Base-by-base conservation (phyloP, 2,888 invertebrate species). In the Anthrax anthrax region DNA sequence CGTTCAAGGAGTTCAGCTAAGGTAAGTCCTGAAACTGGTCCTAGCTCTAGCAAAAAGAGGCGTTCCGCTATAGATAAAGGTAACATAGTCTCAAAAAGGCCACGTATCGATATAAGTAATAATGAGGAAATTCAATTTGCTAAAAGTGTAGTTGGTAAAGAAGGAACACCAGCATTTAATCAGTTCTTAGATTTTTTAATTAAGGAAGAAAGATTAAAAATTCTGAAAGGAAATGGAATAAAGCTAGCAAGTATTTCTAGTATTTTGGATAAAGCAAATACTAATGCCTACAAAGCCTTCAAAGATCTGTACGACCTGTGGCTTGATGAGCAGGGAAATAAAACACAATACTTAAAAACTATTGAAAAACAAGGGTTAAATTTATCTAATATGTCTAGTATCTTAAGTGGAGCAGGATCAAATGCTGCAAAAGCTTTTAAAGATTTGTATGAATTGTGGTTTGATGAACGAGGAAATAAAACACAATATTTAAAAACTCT, bases 161-260 rank as follows among this genome's bases (percentile, higher is more conserved):
- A 60, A 47, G 59, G 57, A 47, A 60, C 51, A 57, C 55, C 59
- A 51, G 46, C 45, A 55, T 62, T 58, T 58, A 48, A 59, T 57
- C 54, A 58, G 52, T 61, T 62, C 54, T 58, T 61, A 55, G 51
- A 50, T 56, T 59, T 59, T 58, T 58, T 61, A 58, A 57, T 56
- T 55, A 14, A 47, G 16, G 39, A 32, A 42, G n/a, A 36, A n/a
- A 13, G 9, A 16, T 29, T 48, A 38, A 42, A 37, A 36, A 23
- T 18, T 47, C 29, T 44, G 16, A 18, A 44, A 40, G 18, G 19
- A 37, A 23, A 43, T 27, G 41, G 23, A 37, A 27, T 43, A 19
- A 39, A 36, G 2, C 37, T 42, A 19, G 13, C 37, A 1, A 39
- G 40, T 18, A 37, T 48, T 16, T 44, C 36, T 4, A 36, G 36